Evolutionary conservation across 2,888 invertebrate species (phyloP), one percentile per base, ranked within the genome.

Genomic region (Abrostola triplasia): DNA sequence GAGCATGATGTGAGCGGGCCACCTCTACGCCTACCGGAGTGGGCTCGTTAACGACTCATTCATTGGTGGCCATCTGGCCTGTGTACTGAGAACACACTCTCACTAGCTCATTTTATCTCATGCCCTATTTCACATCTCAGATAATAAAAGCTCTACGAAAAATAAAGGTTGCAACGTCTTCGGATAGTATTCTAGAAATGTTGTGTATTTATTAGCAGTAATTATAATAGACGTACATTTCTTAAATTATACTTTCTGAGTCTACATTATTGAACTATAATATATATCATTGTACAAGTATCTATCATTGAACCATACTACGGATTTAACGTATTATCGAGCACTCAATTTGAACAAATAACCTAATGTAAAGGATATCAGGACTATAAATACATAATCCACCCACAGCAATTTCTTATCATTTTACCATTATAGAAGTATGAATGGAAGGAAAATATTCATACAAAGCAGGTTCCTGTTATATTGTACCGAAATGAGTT

Each of bases 21-120:
- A 73, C 73, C 73, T 71, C 69, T 64, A 67, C 61, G 73, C 70
- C 59, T 68, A 65, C 68, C 70, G 69, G 58, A 65, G 74, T 73
- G 74, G 75, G 76, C 82, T 87, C 87, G 88, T 92, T 92, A 92
- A 89, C 89, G 88, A 85, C 84, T 89, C 90, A 91, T 90, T 92
- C 91, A 90, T 87, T 85, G 87, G 73, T 75, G 79, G 87, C 91
- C 92, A 92, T 92, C 90, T 92, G 92, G 88, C 73, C 83, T 24
- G 81, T 81, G 83, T 80, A 86, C 80, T 81, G 79, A 77, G 12
- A 57, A 50, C 70, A 69, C 79, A 78, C 65, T 71, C 82, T 71
- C 82, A 82, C 83, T 83, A 81, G 77, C 83, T 81, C 82, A 80
- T 80, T 77, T 76, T 79, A 82, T 83, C 80, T 81, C 80, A 64